phyloP scores from a whole-genome alignment of 2,888 invertebrate genomes.

The Geotrupes spiniger region DNA sequence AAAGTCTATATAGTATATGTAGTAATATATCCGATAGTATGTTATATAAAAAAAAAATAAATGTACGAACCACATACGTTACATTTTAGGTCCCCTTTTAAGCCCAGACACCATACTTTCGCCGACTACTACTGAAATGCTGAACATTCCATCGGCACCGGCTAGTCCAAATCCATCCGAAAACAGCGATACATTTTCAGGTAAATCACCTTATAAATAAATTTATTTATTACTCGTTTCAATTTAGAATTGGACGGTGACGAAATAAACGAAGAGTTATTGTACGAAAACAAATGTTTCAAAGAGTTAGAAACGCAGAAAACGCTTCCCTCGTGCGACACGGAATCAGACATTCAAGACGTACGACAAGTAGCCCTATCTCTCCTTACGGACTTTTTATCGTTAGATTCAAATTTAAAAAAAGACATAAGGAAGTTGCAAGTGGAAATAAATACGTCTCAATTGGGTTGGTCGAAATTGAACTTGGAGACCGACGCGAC shows the following conservation, averaged over 20 bases:
- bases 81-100: constrained; percentile 23
- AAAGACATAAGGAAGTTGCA: constrained; percentile 56
- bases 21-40: constrained; percentile 42
- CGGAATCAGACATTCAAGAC: constrained; percentile 37
- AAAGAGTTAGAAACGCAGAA: constrained; percentile 54
- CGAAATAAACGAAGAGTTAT: constrained; percentile 51
- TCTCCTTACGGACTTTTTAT: constrained; percentile 58
- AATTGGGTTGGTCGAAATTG: constrained; percentile 63
- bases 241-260: constrained; percentile 44
- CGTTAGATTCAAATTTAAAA: constrained; percentile 56
- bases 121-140: constrained; percentile 33
- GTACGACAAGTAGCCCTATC: constrained; percentile 50
- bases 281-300: constrained; percentile 55
- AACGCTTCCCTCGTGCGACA: constrained; percentile 35
- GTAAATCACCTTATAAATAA: constrained; percentile 16
- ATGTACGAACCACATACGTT: background rate
- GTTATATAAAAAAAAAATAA: constrained; percentile 13
- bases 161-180: constrained; percentile 43
- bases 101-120: constrained; percentile 33
- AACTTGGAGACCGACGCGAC: constrained; percentile 62
- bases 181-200: constrained; percentile 33
- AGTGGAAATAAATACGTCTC: constrained; percentile 64
- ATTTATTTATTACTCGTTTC: background rate
- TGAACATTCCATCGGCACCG: constrained; percentile 31
- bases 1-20: constrained; percentile 42